phyloP scores from a whole-genome alignment of 2,797 vertebrate species.

The Aulostomus chinensis region DNA sequence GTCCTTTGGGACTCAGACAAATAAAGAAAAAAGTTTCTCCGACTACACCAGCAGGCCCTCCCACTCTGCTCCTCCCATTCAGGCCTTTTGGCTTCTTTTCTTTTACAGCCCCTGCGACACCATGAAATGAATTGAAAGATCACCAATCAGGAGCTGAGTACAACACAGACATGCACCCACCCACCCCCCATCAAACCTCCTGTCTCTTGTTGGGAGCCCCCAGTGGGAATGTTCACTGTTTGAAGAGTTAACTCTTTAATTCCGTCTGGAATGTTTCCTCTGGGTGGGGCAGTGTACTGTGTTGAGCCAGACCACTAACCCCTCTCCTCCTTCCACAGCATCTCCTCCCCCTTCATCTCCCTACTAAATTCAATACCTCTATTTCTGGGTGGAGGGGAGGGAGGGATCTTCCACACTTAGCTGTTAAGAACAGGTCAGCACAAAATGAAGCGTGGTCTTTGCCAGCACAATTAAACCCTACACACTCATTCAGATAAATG shows the following conservation, averaged over 20 bases:
- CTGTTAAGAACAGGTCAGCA: conserved; percentile 72
- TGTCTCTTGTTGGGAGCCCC: conserved; percentile 67
- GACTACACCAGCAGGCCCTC: conserved; percentile 41
- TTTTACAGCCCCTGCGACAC: conserved; percentile 69
- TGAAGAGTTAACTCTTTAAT: conserved; percentile 84
- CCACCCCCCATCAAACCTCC: conserved; percentile 45
- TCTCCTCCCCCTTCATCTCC: conserved; percentile 65
- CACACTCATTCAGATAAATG: conserved; percentile 13
- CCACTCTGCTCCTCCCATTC: conserved; percentile 61
- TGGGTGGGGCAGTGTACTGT: conserved; percentile 80
- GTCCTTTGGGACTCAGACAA: conserved; percentile 65
- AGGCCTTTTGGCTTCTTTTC: conserved; percentile 57
- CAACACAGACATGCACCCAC: conserved; percentile 53
- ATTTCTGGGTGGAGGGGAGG: conserved; percentile 65
- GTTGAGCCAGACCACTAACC: conserved; percentile 71
- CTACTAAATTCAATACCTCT: conserved; percentile 82
- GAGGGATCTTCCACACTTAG: conserved; percentile 64
- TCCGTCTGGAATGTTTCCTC: conserved; percentile 86
- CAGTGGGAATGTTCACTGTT: conserved; percentile 78
- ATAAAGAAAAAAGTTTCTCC: conserved; percentile 65
- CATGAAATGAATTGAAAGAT: conserved; percentile 75
- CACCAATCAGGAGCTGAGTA: conserved; percentile 67
- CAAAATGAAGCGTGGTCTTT: conserved; percentile 49
- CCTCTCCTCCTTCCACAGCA: conserved; percentile 48
- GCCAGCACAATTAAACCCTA: conserved; percentile 14